Evolutionary conservation across 2,888 invertebrate species (phyloP).

Genomic region (Agriopis leucophaearia): DNA sequence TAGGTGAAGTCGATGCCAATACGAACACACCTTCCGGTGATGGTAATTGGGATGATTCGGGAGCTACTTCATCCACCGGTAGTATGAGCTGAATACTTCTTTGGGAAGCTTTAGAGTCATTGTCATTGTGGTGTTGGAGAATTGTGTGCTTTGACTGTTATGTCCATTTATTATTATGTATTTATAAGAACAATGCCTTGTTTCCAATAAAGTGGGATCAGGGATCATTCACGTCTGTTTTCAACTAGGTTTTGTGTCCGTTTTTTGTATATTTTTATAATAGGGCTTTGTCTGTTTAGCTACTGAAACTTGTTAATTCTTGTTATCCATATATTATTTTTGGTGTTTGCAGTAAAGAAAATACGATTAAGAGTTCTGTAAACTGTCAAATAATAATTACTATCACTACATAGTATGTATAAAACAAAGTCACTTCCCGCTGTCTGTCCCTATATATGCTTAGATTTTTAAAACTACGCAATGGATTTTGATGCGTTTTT

Average conservation of each 20-base stretch:
- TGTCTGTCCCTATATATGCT: no score
- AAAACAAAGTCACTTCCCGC: no score
- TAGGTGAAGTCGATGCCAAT: constrained; percentile 20
- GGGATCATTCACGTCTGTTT: neutral
- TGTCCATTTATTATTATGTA: neutral
- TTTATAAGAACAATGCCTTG: neutral
- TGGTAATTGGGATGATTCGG: constrained; percentile 2
- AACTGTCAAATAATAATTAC: no score
- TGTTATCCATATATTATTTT: no score
- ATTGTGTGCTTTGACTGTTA: neutral
- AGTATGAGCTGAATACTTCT: constrained; percentile 16
- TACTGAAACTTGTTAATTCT: neutral
- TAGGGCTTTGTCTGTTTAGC: neutral
- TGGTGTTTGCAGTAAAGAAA: no score
- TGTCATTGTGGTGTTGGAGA: neutral
- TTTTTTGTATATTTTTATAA: neutral
- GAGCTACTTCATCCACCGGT: constrained; percentile 6
- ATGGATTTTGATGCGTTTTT: no score
- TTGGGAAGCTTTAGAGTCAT: constrained; percentile 10
- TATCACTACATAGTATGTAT: no score
- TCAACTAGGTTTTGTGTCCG: neutral
- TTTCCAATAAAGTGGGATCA: neutral
- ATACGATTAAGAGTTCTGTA: no score
- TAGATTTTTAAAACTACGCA: no score
- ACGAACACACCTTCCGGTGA: neutral